Evolutionary conservation across 1,140 invertebrate species (phyloP).

Genomic region (Dinoponera quadriceps): DNA sequence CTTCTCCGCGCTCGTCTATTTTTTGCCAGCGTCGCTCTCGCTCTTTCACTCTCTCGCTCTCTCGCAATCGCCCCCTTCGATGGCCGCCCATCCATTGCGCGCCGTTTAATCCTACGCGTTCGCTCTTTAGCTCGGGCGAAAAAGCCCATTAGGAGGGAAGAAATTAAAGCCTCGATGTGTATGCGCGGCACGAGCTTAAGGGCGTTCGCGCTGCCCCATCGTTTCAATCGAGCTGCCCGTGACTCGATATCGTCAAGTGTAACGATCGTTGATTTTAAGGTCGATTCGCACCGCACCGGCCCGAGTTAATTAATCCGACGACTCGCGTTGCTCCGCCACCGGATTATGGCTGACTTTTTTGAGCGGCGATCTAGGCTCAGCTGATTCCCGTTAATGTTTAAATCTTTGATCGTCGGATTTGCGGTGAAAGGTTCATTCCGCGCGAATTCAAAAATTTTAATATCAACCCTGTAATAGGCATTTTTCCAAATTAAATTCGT

Average conservation of each 20-base stretch:
- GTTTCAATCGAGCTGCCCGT: conserved; percentile 42
- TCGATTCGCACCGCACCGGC: not conserved
- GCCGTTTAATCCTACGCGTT: conserved; percentile 74
- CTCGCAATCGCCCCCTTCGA: conserved; percentile 26
- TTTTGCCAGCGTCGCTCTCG: conserved; percentile 24
- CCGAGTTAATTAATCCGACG: conserved; percentile 47
- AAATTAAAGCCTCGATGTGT: conserved; percentile 71
- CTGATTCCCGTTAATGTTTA: not conserved
- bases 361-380: not conserved
- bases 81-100: conserved; percentile 40
- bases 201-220: conserved; percentile 50
- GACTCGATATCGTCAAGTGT: conserved; percentile 40
- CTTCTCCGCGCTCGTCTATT: conserved; percentile 26
- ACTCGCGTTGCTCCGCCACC: conserved; percentile 6
- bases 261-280: conserved; percentile 43
- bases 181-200: conserved; percentile 52
- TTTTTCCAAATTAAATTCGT: too few species aligned
- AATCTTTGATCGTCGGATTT: too few species aligned
- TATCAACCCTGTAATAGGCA: too few species aligned
- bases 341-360: not conserved
- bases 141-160: conserved; percentile 76
- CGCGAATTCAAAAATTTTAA: too few species aligned
- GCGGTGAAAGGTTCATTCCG: too few species aligned
- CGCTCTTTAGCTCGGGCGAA: conserved; percentile 74
- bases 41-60: conserved; percentile 24